These are phyloP conservation scores for Plebejus anna DNA, from an alignment of 2,888 invertebrate species.

Conservation along the genomic window DNA sequence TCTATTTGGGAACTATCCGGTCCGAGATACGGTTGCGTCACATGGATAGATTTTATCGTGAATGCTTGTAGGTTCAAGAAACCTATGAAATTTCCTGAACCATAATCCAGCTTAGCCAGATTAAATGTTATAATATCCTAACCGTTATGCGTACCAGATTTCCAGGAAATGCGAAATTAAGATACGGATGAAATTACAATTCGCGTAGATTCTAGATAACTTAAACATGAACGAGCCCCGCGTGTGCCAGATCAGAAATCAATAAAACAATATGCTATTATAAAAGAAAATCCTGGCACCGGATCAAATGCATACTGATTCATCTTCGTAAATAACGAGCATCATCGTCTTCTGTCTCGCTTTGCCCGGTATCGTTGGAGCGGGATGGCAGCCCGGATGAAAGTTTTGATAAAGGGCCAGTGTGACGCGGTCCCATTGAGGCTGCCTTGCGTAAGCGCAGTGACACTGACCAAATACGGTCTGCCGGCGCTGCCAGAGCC, in stretches of 20 bases:
- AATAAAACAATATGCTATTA: slow-evolving; percentile 28
- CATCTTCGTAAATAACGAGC: slow-evolving; percentile 43
- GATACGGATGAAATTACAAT: neutral
- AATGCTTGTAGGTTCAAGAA: neutral
- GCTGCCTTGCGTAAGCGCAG: slow-evolving; percentile 10
- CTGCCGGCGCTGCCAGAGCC: neutral
- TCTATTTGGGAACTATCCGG: neutral
- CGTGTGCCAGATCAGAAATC: slow-evolving; percentile 21
- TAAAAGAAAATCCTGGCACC: slow-evolving; percentile 40
- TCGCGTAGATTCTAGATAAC: slow-evolving; percentile 9
- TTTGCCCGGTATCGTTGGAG: neutral
- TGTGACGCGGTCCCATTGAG: slow-evolving; percentile 24
- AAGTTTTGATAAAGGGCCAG: slow-evolving; percentile 19
- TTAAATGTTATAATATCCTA: neutral
- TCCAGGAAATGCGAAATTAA: slow-evolving; percentile 5
- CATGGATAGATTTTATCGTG: neutral
- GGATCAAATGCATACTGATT: slow-evolving; percentile 47
- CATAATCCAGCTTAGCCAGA: neutral
- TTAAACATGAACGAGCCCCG: neutral
- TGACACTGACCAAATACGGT: slow-evolving; percentile 28
- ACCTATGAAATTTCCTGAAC: neutral
- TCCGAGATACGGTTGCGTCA: neutral
- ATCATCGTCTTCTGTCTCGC: neutral
- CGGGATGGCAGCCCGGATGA: neutral
- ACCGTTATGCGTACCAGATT: neutral